Percentiles rank a stretch among this genome's conserved stretches.
These are phyloP conservation scores for Sternarchorhynchus goeldii DNA, from an alignment of 2,797 vertebrate species.

Conservation along the genomic window DNA sequence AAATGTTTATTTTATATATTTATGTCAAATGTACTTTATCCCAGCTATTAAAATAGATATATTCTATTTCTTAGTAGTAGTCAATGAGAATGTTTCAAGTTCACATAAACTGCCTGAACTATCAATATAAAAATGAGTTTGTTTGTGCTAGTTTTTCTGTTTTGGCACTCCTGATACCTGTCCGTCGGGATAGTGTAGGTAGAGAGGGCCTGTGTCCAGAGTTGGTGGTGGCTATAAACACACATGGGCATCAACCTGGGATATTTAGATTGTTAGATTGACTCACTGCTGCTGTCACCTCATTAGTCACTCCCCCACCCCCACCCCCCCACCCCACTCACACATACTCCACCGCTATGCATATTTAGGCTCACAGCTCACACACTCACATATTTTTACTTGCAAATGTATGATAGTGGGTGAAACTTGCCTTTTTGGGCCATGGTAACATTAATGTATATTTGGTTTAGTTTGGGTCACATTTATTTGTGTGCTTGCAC, in stretches of 20 bases:
- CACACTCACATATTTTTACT: conserved; percentile 8
- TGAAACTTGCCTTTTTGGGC: background rate
- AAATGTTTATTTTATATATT: too few species aligned
- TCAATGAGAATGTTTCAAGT: too few species aligned
- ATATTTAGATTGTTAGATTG: conserved; percentile 10
- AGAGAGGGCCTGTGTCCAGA: background rate
- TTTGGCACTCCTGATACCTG: too few species aligned
- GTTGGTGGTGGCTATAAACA: conserved; percentile 18
- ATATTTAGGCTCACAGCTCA: conserved; percentile 15
- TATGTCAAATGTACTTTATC: too few species aligned
- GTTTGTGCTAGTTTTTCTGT: too few species aligned
- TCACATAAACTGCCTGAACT: too few species aligned
- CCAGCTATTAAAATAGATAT: too few species aligned
- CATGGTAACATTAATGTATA: conserved; percentile 4
- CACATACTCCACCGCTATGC: background rate
- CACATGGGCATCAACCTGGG: conserved; percentile 6
- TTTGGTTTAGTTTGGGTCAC: too few species aligned
- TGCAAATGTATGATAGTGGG: background rate
- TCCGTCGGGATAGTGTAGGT: background rate
- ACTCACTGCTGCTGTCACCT: conserved; percentile 20
- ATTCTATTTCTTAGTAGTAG: too few species aligned
- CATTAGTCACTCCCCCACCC: conserved; percentile 1
- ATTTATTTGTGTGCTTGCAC: too few species aligned
- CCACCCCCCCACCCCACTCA: background rate
- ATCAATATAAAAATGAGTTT: too few species aligned